Evolutionary conservation across 2,888 invertebrate genomes (phyloP), one percentile per base, ranked within the genome.

Genomic region (Congeria kusceri): DNA sequence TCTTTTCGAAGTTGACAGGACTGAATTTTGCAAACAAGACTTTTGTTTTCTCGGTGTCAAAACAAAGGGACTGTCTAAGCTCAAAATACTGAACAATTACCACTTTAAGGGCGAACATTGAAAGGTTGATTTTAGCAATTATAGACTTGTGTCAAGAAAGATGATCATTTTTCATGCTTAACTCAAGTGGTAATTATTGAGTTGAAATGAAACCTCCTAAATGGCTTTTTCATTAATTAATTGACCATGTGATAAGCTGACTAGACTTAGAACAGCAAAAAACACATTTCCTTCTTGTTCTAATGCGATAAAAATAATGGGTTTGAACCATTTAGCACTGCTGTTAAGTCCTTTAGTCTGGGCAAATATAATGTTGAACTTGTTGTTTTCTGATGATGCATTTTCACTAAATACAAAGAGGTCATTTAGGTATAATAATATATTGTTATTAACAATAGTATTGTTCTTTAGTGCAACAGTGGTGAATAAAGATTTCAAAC

Each of bases 1-100:
- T 68, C 49, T 68, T 62, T 63, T 61, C 53, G 23, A 27, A 39
- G 28, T 56, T 39, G 63, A 61, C 46, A 46, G 44, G 46, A 63
- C 67, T 32, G 68, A 64, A 28, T 62, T 63, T 53, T 15, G 13
- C 39, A 9, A 39, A 39, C 39, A 53, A 25, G 53, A 25, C 53
- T 53, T 53, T 23, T 23, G 53, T 53, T 23, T 39, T 39, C 39
- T 39, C 39, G 15, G 39, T 53, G 53, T 20, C 53, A 53, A 53
- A 53, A 53, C 53, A 20, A 53, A 53, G 53, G 23, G 53, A 15
- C 5, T 20, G 5, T 4, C 4, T 53, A 53, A 53, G 25, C 53
- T 53, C 23, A 53, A 39, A 39, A 39, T 39, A 39, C 39, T 39
- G 39, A 39, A 39, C 9, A 39, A 39, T 39, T 11, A 25, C 23